Evolutionary conservation across 2,888 invertebrate genomes (phyloP).

Genomic region (Latrodectus hesperus): DNA sequence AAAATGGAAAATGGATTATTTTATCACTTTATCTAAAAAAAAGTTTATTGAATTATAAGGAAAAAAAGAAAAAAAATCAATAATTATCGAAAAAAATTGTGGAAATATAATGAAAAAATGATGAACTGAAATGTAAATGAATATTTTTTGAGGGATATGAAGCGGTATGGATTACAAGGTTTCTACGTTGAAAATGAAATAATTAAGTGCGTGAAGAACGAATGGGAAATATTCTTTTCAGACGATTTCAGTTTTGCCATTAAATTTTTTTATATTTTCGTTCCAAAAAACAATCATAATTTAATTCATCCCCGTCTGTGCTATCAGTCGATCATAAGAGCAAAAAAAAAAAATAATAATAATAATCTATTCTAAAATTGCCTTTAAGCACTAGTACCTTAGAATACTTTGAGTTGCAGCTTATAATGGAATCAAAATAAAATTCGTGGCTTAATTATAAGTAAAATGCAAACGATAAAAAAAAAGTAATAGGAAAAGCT

Average conservation of each 20-base stretch:
- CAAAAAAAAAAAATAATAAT: not conserved
- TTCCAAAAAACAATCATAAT: conserved; percentile 36
- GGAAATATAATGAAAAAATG: no score
- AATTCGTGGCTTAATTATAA: not conserved
- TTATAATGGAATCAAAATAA: conserved; percentile 21
- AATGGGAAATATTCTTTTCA: conserved; percentile 20
- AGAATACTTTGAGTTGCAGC: not conserved
- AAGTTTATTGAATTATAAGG: no score
- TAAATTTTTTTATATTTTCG: conserved; percentile 9
- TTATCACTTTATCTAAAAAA: no score
- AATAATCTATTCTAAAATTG: not conserved
- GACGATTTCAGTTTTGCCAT: conserved; percentile 21
- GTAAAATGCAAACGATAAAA: not conserved
- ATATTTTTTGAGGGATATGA: no score
- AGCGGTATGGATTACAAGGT: no score
- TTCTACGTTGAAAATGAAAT: no score
- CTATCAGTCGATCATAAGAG: not conserved
- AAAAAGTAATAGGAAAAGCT: conserved; percentile 23
- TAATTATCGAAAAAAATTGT: no score
- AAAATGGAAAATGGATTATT: no score
- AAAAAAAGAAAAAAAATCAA: no score
- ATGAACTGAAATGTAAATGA: no score
- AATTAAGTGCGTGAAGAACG: not conserved
- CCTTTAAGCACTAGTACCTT: not conserved
- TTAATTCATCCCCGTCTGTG: conserved; percentile 28